Percentiles rank a stretch among this genome's conserved stretches.
These are phyloP conservation scores for Lepidochitona cinerea DNA, from an alignment of 2,888 invertebrate species.

Conservation along the genomic window DNA sequence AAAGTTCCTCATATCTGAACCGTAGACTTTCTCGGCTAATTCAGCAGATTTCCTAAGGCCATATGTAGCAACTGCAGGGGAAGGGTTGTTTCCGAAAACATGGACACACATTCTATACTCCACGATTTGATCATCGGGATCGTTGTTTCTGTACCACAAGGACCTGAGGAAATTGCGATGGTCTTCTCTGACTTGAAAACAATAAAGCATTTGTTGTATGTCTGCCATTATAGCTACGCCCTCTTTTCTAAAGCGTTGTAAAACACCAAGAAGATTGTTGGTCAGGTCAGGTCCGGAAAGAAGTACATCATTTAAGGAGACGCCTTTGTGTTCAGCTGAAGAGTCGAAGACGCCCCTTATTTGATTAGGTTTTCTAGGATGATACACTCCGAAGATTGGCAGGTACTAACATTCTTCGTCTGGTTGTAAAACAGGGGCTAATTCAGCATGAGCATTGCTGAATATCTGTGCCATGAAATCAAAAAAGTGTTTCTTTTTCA, in stretches of 20 bases:
- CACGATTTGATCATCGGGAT: too few species aligned
- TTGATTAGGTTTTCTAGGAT: too few species aligned
- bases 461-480: too few species aligned
- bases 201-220: neutral
- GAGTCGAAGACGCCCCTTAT: neutral
- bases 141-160: neutral
- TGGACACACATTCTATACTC: neutral
- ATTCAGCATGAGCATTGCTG: too few species aligned
- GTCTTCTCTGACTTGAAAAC: neutral
- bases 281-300: neutral
- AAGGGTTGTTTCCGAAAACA: neutral
- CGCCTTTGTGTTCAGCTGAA: neutral
- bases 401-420: too few species aligned
- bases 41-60: neutral
- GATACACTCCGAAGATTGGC: too few species aligned
- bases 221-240: neutral
- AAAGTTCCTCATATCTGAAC: neutral
- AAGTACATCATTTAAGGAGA: neutral
- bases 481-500: too few species aligned
- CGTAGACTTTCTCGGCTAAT: neutral
- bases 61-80: too few species aligned
- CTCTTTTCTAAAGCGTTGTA: neutral
- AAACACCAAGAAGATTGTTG: too few species aligned
- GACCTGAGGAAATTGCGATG: neutral
- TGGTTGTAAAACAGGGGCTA: too few species aligned